Percentiles rank a stretch among this genome's conserved stretches.
Conservation (phyloP, 2,888 invertebrate genomes). For the Noctua janthe region DNA sequence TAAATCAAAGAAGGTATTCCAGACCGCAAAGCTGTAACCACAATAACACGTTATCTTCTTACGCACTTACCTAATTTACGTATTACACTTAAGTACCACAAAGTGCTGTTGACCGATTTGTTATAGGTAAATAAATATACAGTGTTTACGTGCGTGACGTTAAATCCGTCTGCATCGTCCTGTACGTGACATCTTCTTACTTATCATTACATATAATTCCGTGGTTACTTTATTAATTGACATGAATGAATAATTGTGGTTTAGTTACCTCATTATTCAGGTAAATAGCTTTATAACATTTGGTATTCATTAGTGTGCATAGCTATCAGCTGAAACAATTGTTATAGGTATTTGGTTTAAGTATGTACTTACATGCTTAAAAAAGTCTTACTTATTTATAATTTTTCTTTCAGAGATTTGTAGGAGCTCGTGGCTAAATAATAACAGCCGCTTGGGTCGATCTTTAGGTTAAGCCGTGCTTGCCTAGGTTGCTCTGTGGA, state of each 20-base stretch:
- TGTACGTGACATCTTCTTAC: not conserved
- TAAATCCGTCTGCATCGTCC: not conserved
- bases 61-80: not conserved
- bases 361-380: not conserved
- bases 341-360: not conserved
- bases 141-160: constrained; percentile 2
- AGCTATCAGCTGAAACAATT: not conserved
- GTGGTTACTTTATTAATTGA: constrained; percentile 5
- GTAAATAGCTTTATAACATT: not conserved
- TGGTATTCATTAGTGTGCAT: not conserved
- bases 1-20: not conserved
- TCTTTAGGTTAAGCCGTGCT: too few species aligned
- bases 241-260: constrained; percentile 3
- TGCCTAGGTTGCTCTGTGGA: too few species aligned
- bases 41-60: constrained; percentile 4
- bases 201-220: not conserved
- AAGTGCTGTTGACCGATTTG: not conserved
- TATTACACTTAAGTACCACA: not conserved
- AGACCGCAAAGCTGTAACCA: not conserved
- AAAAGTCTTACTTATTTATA: too few species aligned
- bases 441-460: too few species aligned
- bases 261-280: constrained; percentile 7
- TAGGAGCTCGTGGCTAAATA: not conserved
- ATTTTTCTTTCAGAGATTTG: not conserved
- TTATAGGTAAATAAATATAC: not conserved